phyloP scores from a whole-genome alignment of 2,113 vertebrate species.

The Eira barbara region DNA sequence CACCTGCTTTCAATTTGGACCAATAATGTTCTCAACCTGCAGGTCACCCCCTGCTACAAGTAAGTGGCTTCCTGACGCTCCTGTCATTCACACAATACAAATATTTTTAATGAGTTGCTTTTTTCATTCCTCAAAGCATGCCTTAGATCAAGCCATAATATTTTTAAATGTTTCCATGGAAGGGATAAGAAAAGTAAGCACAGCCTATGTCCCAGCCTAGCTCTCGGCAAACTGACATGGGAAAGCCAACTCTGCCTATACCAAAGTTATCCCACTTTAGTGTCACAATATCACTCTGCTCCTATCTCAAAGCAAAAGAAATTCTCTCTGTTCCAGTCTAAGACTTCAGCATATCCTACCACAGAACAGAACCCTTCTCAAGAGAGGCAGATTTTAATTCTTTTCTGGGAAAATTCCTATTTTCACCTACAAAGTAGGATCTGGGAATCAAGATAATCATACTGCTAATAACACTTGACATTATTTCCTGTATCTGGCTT shows the following conservation, averaged over 20 bases:
- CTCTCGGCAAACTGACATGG: neutral
- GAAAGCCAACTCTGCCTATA: neutral
- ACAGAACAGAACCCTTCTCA: neutral
- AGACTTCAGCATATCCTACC: neutral
- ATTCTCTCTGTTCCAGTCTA: neutral
- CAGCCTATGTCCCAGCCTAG: neutral
- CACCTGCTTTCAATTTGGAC: neutral
- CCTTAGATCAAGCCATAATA: neutral
- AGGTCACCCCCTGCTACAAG: neutral
- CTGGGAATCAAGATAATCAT: neutral
- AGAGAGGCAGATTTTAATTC: neutral
- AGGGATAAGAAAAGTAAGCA: neutral
- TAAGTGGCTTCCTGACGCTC: neutral
- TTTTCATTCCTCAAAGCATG: neutral
- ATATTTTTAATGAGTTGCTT: neutral
- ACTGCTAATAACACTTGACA: neutral
- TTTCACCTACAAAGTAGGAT: neutral
- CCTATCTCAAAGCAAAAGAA: neutral
- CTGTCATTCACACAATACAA: neutral
- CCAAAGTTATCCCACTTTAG: neutral
- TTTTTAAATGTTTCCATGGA: neutral
- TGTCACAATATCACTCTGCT: neutral
- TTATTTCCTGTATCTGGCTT: neutral
- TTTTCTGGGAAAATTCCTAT: neutral
- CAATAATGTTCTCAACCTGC: neutral